phyloP scores from a whole-genome alignment of 1,140 invertebrate species.

The Drosophila prosaltans region DNA sequence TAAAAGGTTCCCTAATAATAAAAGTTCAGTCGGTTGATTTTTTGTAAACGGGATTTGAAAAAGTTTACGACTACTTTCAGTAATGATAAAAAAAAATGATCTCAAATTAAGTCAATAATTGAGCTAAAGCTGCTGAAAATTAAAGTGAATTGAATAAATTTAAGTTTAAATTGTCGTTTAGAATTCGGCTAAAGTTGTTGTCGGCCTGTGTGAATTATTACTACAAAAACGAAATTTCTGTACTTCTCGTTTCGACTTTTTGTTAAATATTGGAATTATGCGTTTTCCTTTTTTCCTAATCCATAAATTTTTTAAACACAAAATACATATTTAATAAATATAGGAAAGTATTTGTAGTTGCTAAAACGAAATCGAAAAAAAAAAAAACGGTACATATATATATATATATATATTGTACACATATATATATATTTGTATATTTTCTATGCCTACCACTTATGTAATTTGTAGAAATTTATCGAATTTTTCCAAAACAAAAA shows the following conservation, averaged over 20 bases:
- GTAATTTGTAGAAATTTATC: slow-evolving; percentile 78
- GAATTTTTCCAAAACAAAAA: slow-evolving; percentile 57
- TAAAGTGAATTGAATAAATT: background rate
- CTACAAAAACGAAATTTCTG: slow-evolving; percentile 6
- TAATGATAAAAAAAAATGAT: background rate
- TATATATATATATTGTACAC: slow-evolving; percentile 68
- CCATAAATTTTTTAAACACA: slow-evolving; percentile 42
- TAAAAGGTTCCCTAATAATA: too few species aligned
- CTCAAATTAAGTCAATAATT: background rate
- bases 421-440: slow-evolving; percentile 79
- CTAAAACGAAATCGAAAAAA: slow-evolving; percentile 62
- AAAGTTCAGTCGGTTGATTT: too few species aligned
- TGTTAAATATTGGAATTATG: slow-evolving; percentile 14
- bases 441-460: slow-evolving; percentile 81
- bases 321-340: slow-evolving; percentile 56
- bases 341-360: slow-evolving; percentile 80
- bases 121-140: background rate
- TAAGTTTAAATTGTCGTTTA: background rate
- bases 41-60: too few species aligned
- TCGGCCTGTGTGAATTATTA: background rate
- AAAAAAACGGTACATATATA: slow-evolving; percentile 70
- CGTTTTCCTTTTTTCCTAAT: slow-evolving; percentile 35
- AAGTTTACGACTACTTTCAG: background rate
- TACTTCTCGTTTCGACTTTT: slow-evolving; percentile 13
- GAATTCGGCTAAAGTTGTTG: slow-evolving; percentile 1